Conservation (phyloP, 2,113 vertebrate genomes). For the Indri indri region DNA sequence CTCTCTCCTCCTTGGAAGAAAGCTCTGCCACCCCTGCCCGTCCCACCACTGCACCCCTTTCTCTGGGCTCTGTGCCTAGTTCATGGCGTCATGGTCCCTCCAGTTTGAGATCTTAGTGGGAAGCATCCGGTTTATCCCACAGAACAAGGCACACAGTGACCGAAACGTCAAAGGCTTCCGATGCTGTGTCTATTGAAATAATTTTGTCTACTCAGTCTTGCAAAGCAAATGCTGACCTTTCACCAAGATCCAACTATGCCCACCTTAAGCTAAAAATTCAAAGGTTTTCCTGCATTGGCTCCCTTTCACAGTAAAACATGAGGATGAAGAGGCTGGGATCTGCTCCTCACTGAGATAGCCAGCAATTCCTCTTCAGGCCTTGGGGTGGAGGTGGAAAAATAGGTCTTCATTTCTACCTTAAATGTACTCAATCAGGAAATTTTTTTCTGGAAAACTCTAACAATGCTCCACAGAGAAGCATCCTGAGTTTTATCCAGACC, state of each 20-base stretch:
- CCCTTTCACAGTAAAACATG: too few relatives aligned
- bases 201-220: accelerated
- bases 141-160: neutral
- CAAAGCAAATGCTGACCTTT: neutral
- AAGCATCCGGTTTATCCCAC: too few relatives aligned
- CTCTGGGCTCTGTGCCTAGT: neutral
- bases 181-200: neutral
- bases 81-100: accelerated
- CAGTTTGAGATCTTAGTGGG: too few relatives aligned
- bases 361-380: neutral
- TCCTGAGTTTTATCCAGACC: too few relatives aligned
- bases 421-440: neutral
- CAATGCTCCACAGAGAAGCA: neutral
- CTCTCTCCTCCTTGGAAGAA: neutral
- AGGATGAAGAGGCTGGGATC: too few relatives aligned
- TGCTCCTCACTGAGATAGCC: neutral
- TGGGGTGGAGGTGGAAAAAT: neutral
- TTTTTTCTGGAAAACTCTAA: neutral
- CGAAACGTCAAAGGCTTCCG: neutral
- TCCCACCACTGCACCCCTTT: neutral
- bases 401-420: neutral
- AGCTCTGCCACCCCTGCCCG: too few relatives aligned
- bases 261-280: too few relatives aligned
- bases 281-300: neutral
- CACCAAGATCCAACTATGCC: too few relatives aligned